Conservation (phyloP, 23 tunicate genomes). For the Ascidia mentula region DNA sequence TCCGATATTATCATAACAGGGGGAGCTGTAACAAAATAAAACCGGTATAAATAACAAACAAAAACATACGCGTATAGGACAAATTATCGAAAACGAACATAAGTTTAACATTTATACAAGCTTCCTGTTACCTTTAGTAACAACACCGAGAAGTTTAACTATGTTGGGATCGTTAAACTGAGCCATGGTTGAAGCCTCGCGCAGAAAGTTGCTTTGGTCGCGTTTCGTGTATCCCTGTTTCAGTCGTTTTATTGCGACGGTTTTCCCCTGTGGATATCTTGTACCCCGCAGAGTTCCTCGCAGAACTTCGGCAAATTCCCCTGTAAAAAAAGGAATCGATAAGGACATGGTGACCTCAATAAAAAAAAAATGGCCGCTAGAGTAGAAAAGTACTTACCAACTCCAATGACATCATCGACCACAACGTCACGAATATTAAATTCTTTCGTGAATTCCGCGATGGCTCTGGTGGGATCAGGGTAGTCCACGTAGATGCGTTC, state of each 20-base stretch:
- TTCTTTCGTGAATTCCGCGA: conserved; percentile 29
- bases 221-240: conserved; percentile 40
- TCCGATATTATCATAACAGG: conserved; percentile 83
- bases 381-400: conserved; percentile 45
- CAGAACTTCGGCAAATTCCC: conserved; percentile 82
- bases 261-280: neutral
- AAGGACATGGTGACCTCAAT: no score
- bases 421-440: conserved; percentile 27
- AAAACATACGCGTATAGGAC: no score
- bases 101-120: neutral
- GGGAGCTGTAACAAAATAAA: conserved; percentile 34
- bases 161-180: conserved; percentile 85
- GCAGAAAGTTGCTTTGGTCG: conserved; percentile 69
- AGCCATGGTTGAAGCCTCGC: conserved; percentile 84
- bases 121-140: conserved; percentile 51
- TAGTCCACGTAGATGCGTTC: conserved; percentile 76
- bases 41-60: neutral
- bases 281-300: conserved; percentile 35
- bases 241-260: conserved; percentile 74
- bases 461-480: conserved; percentile 58
- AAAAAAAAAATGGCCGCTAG: neutral
- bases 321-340: no score
- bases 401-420: conserved; percentile 60
- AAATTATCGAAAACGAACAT: neutral
- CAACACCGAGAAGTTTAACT: conserved; percentile 79